phyloP scores from a whole-genome alignment of 2,888 invertebrate species.

The Druceiella hillmani region DNA sequence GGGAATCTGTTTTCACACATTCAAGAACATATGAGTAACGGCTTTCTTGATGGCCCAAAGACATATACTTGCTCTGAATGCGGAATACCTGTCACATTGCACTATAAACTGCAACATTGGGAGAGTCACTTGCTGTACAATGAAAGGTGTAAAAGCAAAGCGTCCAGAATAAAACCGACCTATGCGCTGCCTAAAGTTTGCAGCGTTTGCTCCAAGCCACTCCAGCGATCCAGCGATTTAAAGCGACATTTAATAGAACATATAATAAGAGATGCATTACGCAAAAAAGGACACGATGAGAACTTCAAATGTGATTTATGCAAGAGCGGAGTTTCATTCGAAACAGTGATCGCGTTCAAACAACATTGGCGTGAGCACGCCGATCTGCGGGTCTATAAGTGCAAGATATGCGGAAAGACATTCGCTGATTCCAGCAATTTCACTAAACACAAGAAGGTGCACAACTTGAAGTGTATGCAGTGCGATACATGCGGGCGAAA shows the following conservation, averaged over 20 bases:
- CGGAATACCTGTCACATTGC: too few relatives aligned
- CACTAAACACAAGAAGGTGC: slow-evolving; percentile 41
- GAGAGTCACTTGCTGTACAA: too few relatives aligned
- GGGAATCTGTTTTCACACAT: too few relatives aligned
- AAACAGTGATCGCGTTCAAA: too few relatives aligned
- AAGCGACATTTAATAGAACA: slow-evolving; percentile 38
- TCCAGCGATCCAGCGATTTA: slow-evolving; percentile 28
- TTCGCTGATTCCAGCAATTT: slow-evolving; percentile 43
- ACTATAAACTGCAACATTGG: too few relatives aligned
- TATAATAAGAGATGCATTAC: slow-evolving; percentile 31
- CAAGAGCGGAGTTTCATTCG: too few relatives aligned
- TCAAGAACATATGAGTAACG: too few relatives aligned
- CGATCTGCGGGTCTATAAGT: slow-evolving; percentile 32
- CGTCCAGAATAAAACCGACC: too few relatives aligned
- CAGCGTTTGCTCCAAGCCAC: slow-evolving; percentile 26
- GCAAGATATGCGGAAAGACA: slow-evolving; percentile 32
- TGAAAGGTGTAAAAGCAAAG: too few relatives aligned
- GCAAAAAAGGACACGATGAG: slow-evolving; percentile 1
- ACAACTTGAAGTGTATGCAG: slow-evolving; percentile 28
- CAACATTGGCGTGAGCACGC: slow-evolving; percentile 37
- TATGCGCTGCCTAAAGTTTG: too few relatives aligned
- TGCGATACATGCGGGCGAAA: slow-evolving; percentile 36
- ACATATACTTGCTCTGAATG: too few relatives aligned
- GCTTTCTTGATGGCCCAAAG: too few relatives aligned
- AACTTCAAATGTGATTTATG: slow-evolving; percentile 32